Evolutionary conservation across 2,797 vertebrate species (phyloP).

Genomic region (Alectoris magna): DNA sequence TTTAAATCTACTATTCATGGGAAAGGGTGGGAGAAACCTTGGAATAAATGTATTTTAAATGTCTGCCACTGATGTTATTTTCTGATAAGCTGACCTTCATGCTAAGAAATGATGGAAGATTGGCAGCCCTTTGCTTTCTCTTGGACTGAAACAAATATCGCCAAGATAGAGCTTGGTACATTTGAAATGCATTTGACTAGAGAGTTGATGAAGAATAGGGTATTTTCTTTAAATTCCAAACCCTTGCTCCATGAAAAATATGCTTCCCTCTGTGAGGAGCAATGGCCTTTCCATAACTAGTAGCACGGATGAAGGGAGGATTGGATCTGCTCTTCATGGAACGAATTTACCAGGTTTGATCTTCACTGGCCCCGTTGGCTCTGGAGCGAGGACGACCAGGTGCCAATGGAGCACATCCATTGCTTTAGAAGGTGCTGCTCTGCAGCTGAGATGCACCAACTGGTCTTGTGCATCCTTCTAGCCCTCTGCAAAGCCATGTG

Average conservation of each 20-base stretch:
- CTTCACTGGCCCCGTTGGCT: not conserved
- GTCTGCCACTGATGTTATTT: conserved; percentile 75
- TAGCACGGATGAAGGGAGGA: not conserved
- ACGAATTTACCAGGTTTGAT: not conserved
- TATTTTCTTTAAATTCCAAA: not conserved
- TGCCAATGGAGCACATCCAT: not conserved
- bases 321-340: not conserved
- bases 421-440: not conserved
- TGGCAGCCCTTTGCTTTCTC: conserved; percentile 63
- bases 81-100: conserved; percentile 78
- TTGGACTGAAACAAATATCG: conserved; percentile 52
- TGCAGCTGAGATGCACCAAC: not conserved
- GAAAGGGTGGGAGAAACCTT: conserved; percentile 70
- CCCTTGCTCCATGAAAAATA: not conserved
- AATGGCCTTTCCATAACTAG: conserved; percentile 1
- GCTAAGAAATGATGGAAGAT: conserved; percentile 63
- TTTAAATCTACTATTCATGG: conserved; percentile 70
- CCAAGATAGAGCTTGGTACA: conserved; percentile 21
- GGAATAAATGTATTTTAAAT: conserved; percentile 77
- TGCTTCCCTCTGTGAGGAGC: conserved; percentile 11
- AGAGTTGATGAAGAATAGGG: conserved; percentile 60
- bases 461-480: not conserved
- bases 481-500: not conserved
- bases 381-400: not conserved
- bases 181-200: conserved; percentile 62